Conservation (phyloP, 2,797 vertebrate species). For the Sparus aurata region DNA sequence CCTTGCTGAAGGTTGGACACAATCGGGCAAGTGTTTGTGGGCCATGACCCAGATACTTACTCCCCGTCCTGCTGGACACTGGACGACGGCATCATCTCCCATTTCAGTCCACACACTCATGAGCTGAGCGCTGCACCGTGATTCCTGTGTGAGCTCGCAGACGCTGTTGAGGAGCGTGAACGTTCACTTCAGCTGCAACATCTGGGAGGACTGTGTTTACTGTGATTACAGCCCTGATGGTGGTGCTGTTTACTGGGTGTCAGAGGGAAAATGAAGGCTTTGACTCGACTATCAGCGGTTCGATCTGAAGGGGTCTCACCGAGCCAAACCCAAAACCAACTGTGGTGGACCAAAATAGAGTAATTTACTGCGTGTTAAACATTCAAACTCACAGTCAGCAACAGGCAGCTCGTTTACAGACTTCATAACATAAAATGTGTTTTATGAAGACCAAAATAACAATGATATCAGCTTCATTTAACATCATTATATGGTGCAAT, state of each 20-base stretch:
- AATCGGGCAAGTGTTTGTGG: constrained; percentile 80
- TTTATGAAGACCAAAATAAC: neutral
- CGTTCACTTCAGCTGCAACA: constrained; percentile 11
- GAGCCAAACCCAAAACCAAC: constrained; percentile 27
- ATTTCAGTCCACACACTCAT: constrained; percentile 62
- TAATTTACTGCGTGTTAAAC: neutral
- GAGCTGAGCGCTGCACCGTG: constrained; percentile 26
- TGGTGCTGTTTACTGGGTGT: constrained; percentile 26
- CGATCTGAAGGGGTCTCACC: neutral
- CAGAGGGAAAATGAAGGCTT: constrained; percentile 20
- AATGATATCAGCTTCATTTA: neutral
- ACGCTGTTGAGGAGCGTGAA: neutral
- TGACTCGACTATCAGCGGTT: neutral
- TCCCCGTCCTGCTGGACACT: constrained; percentile 57
- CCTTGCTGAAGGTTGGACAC: constrained; percentile 66
- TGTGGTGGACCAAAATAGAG: constrained; percentile 31
- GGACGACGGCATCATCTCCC: constrained; percentile 56
- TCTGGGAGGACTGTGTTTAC: constrained; percentile 21
- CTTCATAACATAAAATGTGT: neutral
- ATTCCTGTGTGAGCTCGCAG: constrained; percentile 20
- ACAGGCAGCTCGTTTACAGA: neutral
- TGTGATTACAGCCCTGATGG: constrained; percentile 25
- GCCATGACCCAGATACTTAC: constrained; percentile 76
- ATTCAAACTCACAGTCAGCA: neutral
- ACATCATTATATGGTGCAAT: neutral